phyloP scores from a whole-genome alignment of 1,140 invertebrate genomes.

The Acromyrmex heyeri region DNA sequence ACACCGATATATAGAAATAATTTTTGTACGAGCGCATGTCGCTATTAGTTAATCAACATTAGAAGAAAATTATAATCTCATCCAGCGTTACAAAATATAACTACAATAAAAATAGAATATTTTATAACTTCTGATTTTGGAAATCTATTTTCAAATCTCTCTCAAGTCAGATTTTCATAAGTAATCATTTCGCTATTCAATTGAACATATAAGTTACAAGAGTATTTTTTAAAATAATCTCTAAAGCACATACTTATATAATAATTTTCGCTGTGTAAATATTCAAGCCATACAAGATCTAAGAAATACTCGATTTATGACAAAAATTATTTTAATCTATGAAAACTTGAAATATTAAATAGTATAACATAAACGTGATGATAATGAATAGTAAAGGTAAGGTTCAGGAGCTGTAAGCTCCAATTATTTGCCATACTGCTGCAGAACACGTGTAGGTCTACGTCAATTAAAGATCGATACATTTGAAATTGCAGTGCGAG shows the following conservation, averaged over 20 bases:
- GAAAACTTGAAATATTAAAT: neutral
- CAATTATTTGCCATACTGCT: neutral
- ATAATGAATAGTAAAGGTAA: neutral
- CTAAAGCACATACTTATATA: neutral
- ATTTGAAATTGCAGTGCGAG: constrained; percentile 27
- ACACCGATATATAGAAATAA: neutral
- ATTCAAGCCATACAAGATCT: neutral
- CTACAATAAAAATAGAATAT: neutral
- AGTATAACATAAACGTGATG: neutral
- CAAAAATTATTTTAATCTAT: neutral
- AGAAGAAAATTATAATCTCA: neutral
- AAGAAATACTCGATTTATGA: neutral
- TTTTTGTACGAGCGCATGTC: neutral
- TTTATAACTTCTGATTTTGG: neutral
- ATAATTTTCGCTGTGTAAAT: neutral
- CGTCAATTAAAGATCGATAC: constrained; percentile 25
- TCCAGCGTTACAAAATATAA: neutral
- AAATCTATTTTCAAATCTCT: neutral
- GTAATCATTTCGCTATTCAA: too few relatives aligned
- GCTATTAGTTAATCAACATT: neutral
- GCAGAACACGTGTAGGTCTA: neutral
- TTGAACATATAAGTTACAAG: too few relatives aligned
- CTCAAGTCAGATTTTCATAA: neutral
- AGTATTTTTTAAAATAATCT: neutral
- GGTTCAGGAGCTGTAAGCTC: neutral